Percentiles rank a stretch among this genome's conserved stretches.
Conservation (phyloP, 2,888 invertebrate species). For the Lamellibrachia columna region DNA sequence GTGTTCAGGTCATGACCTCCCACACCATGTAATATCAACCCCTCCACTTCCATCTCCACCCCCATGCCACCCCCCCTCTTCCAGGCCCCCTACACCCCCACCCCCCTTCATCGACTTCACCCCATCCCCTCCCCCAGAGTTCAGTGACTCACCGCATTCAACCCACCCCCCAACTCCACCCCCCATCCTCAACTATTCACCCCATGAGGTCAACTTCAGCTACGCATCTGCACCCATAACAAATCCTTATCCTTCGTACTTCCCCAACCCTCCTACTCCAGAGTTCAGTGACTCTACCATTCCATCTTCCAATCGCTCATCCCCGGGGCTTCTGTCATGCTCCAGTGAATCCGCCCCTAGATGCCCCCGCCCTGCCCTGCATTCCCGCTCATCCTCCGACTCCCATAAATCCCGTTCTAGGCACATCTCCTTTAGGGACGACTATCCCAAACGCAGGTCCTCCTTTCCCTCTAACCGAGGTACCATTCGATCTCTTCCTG, state of each 20-base stretch:
- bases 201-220: neutral
- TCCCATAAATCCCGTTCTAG: neutral
- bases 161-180: neutral
- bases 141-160: neutral
- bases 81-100: neutral
- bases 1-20: neutral
- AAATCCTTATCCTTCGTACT: neutral
- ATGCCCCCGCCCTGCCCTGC: neutral
- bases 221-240: neutral
- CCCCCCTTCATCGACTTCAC: neutral
- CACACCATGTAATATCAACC: neutral
- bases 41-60: neutral
- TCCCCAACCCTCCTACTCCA: neutral
- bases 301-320: neutral
- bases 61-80: neutral
- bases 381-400: neutral
- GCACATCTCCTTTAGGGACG: neutral
- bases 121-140: neutral
- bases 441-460: neutral
- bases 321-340: neutral
- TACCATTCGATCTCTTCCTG: conserved; percentile 3
- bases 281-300: conserved; percentile 7
- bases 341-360: neutral
- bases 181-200: neutral
- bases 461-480: neutral